These are phyloP conservation scores for Corythornis leucogaster DNA, from an alignment of 2,797 vertebrate species.

Conservation along the genomic window DNA sequence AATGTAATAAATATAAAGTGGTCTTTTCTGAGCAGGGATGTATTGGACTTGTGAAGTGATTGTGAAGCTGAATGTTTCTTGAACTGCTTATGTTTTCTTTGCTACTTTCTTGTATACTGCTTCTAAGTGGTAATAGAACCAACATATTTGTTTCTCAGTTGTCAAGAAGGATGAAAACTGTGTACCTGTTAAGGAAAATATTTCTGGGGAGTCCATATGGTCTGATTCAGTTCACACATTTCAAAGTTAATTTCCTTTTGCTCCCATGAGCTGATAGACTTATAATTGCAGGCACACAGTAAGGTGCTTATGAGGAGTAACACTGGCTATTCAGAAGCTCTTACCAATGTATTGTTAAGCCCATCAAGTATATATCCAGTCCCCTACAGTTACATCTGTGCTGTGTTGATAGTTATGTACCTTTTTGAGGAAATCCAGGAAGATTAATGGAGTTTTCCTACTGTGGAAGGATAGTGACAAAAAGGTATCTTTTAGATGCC, in stretches of 20 bases:
- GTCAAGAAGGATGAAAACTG: slow-evolving; percentile 15
- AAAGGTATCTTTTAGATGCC: neutral
- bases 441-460: neutral
- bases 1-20: neutral
- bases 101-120: neutral
- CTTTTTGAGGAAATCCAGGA: neutral
- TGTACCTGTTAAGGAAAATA: neutral
- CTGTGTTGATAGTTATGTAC: accelerated
- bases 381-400: neutral
- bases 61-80: neutral
- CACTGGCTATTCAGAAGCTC: neutral
- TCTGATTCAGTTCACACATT: slow-evolving; percentile 3
- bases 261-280: neutral
- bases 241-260: neutral
- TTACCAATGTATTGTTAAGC: neutral
- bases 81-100: neutral
- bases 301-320: neutral
- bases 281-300: neutral
- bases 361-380: neutral
- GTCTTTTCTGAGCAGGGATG: neutral
- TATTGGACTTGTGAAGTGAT: neutral
- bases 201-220: neutral
- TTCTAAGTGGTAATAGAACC: neutral
- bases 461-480: neutral
- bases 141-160: slow-evolving; percentile 9